Percentiles rank a stretch among this genome's conserved stretches.
Evolutionary conservation across 2,888 invertebrate species (phyloP).

Genomic region (Cremastinae sp.): DNA sequence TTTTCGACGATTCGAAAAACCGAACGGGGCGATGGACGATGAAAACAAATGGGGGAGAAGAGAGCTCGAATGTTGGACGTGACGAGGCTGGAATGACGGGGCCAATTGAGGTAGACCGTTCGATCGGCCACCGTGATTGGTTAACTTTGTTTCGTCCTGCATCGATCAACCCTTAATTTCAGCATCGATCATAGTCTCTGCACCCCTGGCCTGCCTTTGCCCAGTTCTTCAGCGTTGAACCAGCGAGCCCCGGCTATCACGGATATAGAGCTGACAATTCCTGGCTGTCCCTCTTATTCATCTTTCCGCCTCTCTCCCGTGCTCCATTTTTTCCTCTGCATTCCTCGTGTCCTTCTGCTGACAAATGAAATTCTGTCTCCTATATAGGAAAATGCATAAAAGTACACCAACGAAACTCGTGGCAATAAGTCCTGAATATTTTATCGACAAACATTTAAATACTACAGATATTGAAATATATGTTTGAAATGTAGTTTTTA

Average conservation of each 20-base stretch:
- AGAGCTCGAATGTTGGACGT: constrained; percentile 65
- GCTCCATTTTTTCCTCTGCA: neutral
- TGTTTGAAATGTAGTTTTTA: too few species aligned
- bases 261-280: constrained; percentile 56
- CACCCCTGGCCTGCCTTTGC: constrained; percentile 48
- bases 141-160: constrained; percentile 75
- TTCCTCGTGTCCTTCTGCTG: constrained; percentile 4
- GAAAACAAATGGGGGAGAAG: constrained; percentile 28
- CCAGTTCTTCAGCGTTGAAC: constrained; percentile 50
- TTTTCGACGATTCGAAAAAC: constrained; percentile 53
- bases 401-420: too few species aligned
- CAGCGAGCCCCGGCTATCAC: constrained; percentile 63
- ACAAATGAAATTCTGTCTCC: constrained; percentile 12
- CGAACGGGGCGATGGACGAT: constrained; percentile 32
- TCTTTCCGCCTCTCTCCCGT: neutral
- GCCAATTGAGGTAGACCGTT: constrained; percentile 70
- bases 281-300: constrained; percentile 1
- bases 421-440: too few species aligned
- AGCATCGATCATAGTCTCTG: constrained; percentile 73
- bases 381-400: neutral
- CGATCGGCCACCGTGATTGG: constrained; percentile 72
- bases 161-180: constrained; percentile 74
- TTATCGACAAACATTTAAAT: too few species aligned
- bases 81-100: constrained; percentile 65
- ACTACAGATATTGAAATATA: too few species aligned